Evolutionary conservation across 2,113 vertebrate species (phyloP).

Genomic region (Esox niger): DNA sequence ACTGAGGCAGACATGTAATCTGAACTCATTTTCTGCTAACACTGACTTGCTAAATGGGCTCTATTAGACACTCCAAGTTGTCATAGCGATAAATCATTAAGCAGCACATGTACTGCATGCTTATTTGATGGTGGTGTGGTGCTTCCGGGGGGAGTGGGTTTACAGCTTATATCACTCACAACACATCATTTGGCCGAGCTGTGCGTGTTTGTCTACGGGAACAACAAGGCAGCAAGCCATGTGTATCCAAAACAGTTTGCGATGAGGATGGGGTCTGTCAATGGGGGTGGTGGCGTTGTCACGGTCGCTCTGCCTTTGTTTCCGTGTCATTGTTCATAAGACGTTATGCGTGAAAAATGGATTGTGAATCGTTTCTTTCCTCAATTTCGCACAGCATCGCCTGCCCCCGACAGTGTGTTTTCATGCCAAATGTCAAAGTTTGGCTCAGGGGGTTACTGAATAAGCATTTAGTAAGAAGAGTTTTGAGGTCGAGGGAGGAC

Average conservation of each 20-base stretch:
- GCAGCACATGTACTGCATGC: too few relatives aligned
- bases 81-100: not conserved
- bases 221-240: too few relatives aligned
- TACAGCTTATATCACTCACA: too few relatives aligned
- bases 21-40: not conserved
- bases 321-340: not conserved
- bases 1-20: not conserved
- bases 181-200: too few relatives aligned
- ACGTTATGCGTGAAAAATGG: not conserved
- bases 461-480: slow-evolving; percentile 41
- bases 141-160: not conserved
- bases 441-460: slow-evolving; percentile 53
- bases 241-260: too few relatives aligned
- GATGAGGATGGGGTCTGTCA: too few relatives aligned
- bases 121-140: too few relatives aligned
- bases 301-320: not conserved
- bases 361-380: not conserved
- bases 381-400: not conserved
- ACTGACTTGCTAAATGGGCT: not conserved
- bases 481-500: slow-evolving; percentile 52
- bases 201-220: too few relatives aligned
- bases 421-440: slow-evolving; percentile 41
- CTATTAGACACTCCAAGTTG: not conserved
- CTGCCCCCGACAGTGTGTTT: slow-evolving; percentile 44
- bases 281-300: not conserved